phyloP scores from a whole-genome alignment of 2,797 vertebrate species.

The Myripristis murdjan region DNA sequence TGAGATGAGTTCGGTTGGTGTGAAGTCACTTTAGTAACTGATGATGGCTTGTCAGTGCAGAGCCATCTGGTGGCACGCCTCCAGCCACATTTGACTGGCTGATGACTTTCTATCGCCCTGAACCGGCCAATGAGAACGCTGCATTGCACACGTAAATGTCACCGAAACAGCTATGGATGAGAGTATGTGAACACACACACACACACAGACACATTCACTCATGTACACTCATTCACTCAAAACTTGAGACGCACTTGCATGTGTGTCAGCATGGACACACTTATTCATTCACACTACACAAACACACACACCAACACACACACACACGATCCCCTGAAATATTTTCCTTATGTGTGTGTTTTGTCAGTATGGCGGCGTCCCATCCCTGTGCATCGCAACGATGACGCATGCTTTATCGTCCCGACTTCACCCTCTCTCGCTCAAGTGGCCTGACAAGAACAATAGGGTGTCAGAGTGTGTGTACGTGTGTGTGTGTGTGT shows the following conservation, averaged over 20 bases:
- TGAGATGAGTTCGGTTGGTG: too few relatives aligned
- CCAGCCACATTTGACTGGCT: not conserved
- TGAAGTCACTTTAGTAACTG: too few relatives aligned
- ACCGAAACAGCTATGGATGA: not conserved
- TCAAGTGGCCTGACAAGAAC: not conserved
- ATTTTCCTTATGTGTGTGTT: not conserved
- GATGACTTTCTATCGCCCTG: not conserved
- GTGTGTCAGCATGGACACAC: not conserved
- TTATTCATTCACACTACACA: not conserved
- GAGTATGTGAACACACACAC: not conserved
- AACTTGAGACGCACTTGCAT: too few relatives aligned
- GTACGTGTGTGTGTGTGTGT: not conserved
- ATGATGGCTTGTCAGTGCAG: too few relatives aligned
- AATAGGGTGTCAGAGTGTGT: not conserved
- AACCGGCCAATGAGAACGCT: not conserved
- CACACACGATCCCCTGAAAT: too few relatives aligned
- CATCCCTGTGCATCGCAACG: not conserved
- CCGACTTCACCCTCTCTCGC: not conserved
- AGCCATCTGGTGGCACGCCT: too few relatives aligned
- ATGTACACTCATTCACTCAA: not conserved
- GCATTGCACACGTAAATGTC: not conserved
- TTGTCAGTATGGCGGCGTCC: slow-evolving; percentile 1
- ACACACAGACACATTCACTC: slow-evolving; percentile 1
- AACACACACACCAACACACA: too few relatives aligned
- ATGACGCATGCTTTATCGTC: not conserved